Evolutionary conservation across 2,888 invertebrate species (phyloP).

Genomic region (Sphecodes monilicornis): DNA sequence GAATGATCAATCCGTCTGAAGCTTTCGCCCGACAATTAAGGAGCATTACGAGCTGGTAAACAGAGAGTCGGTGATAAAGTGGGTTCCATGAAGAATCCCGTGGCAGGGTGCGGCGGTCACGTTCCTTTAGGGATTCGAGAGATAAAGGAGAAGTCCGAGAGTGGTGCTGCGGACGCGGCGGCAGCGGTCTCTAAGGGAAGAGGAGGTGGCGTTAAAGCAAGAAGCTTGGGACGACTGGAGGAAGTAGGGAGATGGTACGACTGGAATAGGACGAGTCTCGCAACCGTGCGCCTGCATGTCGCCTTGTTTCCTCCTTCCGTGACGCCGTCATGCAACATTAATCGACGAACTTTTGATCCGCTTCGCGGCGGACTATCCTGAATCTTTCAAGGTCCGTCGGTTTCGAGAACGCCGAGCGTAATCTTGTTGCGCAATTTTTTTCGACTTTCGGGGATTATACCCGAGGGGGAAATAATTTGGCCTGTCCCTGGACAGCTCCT

Average conservation of each 20-base stretch:
- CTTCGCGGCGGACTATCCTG: not conserved
- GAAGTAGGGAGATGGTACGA: not conserved
- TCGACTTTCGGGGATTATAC: slow-evolving; percentile 12
- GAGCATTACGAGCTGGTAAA: slow-evolving; percentile 46
- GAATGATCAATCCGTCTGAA: not conserved
- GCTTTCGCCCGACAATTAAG: slow-evolving; percentile 34
- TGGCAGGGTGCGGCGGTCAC: slow-evolving; percentile 25
- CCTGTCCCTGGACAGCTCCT: not conserved
- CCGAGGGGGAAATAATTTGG: not conserved
- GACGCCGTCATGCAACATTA: slow-evolving; percentile 4
- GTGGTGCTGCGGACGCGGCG: slow-evolving; percentile 28
- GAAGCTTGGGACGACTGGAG: not conserved
- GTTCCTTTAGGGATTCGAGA: slow-evolving; percentile 48
- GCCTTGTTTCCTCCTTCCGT: not conserved
- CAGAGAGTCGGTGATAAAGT: slow-evolving; percentile 37
- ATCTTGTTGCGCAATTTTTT: not conserved
- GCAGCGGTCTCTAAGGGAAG: not conserved
- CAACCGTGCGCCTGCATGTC: not conserved
- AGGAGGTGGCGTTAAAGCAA: not conserved
- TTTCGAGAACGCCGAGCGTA: not conserved
- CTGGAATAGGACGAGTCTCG: not conserved
- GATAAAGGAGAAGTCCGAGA: slow-evolving; percentile 62
- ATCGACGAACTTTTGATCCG: slow-evolving; percentile 8
- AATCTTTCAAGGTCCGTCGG: not conserved
- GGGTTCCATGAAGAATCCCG: slow-evolving; percentile 17